Evolutionary conservation across 2,113 vertebrate species (phyloP).

Genomic region (Oreotrochilus melanogaster): DNA sequence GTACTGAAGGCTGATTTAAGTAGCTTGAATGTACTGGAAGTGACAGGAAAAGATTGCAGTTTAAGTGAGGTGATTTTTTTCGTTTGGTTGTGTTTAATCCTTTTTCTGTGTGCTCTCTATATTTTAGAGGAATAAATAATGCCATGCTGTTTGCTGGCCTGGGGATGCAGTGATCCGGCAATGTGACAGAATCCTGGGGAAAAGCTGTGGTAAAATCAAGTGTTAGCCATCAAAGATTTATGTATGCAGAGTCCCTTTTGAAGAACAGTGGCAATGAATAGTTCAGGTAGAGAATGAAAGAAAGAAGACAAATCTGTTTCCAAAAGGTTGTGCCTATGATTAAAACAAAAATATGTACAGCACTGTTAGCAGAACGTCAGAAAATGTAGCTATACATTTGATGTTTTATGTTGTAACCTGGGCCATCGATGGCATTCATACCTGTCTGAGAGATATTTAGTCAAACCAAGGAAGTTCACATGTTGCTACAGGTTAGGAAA

Average conservation of each 20-base stretch:
- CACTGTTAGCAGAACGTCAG: background rate
- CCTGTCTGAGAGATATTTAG: background rate
- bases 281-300: background rate
- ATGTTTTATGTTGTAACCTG: background rate
- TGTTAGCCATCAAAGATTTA: background rate
- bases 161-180: background rate
- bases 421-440: background rate
- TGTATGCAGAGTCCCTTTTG: background rate
- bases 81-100: background rate
- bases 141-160: background rate
- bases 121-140: background rate
- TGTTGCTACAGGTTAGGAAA: background rate
- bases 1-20: background rate
- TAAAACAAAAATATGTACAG: background rate
- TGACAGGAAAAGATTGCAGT: rapidly evolving
- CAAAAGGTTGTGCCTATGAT: background rate
- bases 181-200: background rate
- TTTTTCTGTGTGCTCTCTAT: background rate
- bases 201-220: background rate
- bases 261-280: background rate
- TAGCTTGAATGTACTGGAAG: background rate
- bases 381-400: background rate
- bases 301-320: background rate
- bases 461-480: background rate
- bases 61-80: background rate